Evolutionary conservation across 2,113 vertebrate genomes (phyloP).

Genomic region (Acrocephalus arundinaceus): DNA sequence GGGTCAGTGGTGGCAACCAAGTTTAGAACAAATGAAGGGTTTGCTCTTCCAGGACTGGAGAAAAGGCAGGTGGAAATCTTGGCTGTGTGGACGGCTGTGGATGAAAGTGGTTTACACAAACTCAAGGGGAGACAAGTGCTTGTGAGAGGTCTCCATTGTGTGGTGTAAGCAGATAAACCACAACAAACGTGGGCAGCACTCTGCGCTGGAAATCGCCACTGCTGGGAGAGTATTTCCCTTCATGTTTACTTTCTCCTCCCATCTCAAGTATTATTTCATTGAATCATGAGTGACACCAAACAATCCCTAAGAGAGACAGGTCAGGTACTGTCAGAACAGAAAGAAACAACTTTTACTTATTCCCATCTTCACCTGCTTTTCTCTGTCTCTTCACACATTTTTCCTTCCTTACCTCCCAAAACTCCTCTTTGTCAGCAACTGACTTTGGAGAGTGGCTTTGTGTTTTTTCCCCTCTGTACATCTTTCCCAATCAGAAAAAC

Average conservation of each 20-base stretch:
- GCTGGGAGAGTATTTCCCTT: neutral
- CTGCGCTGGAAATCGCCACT: neutral
- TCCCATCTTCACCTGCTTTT: neutral
- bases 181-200: neutral
- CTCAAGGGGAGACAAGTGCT: neutral
- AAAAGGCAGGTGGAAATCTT: neutral
- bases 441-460: neutral
- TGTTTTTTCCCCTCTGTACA: neutral
- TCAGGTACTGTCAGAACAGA: neutral
- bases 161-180: neutral
- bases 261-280: neutral
- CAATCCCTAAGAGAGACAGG: neutral
- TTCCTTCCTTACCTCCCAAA: neutral
- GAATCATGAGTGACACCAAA: neutral
- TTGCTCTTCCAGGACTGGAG: neutral
- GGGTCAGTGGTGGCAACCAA: neutral
- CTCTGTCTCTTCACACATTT: neutral
- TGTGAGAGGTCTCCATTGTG: neutral
- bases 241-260: neutral
- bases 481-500: neutral
- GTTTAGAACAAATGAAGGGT: neutral
- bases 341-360: neutral
- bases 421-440: neutral
- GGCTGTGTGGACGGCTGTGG: rapidly evolving
- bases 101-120: neutral